phyloP scores from a whole-genome alignment of 1,140 invertebrate species.

The Arion vulgaris region DNA sequence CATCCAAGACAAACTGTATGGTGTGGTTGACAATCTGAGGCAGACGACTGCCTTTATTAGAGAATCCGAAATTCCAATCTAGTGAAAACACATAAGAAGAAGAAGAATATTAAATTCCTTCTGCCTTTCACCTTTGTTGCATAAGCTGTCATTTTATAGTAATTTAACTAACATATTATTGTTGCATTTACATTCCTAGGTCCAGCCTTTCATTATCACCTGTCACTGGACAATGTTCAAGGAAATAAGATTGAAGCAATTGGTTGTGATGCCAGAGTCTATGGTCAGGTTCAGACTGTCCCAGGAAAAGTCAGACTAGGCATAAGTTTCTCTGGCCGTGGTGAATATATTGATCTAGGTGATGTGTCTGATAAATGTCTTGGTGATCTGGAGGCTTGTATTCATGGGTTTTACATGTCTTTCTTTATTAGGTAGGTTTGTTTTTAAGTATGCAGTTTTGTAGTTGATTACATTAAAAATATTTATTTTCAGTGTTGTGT shows the following conservation, averaged over 20 bases:
- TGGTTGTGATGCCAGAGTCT: conserved; percentile 46
- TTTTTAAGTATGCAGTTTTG: background rate
- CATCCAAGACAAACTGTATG: too few relatives aligned
- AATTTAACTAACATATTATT: background rate
- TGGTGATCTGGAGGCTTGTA: conserved; percentile 58
- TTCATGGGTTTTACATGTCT: conserved; percentile 65
- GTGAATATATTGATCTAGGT: conserved; percentile 61
- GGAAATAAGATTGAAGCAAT: conserved; percentile 47
- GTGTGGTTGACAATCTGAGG: too few relatives aligned
- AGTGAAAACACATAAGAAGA: too few relatives aligned
- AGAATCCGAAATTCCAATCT: too few relatives aligned
- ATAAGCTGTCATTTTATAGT: too few relatives aligned
- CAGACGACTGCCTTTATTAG: too few relatives aligned
- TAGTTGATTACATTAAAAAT: too few relatives aligned
- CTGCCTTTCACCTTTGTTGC: too few relatives aligned
- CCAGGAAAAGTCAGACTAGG: conserved; percentile 57
- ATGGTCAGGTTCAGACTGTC: conserved; percentile 49
- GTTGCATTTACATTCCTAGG: conserved; percentile 48
- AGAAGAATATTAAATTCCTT: too few relatives aligned
- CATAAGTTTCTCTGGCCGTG: conserved; percentile 51
- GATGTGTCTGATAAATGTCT: conserved; percentile 58
- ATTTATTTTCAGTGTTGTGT: too few relatives aligned
- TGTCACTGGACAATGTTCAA: conserved; percentile 58
- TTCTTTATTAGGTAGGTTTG: conserved; percentile 59
- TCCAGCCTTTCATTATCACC: conserved; percentile 62